These are phyloP conservation scores for Myripristis murdjan DNA, from an alignment of 2,797 vertebrate genomes.

Conservation along the genomic window DNA sequence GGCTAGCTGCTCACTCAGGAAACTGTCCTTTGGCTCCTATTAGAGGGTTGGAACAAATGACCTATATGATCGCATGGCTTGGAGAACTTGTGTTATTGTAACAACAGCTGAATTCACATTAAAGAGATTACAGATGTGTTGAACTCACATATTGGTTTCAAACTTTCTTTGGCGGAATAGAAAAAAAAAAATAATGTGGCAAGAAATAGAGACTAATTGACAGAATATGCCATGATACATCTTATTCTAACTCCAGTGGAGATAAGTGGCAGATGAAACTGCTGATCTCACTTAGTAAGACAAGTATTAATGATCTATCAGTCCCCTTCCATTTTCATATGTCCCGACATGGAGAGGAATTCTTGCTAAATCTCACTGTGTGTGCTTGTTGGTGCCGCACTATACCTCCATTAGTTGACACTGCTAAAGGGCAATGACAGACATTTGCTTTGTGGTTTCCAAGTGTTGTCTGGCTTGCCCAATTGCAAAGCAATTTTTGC, in stretches of 20 bases:
- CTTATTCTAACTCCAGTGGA: no score
- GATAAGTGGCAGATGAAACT: neutral
- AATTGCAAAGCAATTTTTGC: conserved; percentile 82
- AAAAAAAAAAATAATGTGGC: neutral
- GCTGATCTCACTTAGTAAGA: neutral
- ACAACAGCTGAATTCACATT: no score
- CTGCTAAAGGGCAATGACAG: conserved; percentile 29
- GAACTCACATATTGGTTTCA: no score
- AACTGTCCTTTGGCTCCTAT: no score
- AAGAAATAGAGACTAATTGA: neutral
- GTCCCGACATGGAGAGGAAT: neutral
- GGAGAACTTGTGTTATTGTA: no score
- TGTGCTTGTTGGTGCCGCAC: conserved; percentile 29
- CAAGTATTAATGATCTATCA: neutral
- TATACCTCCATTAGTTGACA: conserved; percentile 34
- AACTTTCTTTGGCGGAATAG: neutral
- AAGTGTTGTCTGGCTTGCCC: conserved; percentile 68
- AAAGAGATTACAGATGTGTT: no score
- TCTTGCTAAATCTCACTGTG: conserved; percentile 10
- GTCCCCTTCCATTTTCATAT: neutral
- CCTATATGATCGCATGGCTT: no score
- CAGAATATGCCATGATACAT: neutral
- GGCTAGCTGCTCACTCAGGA: no score
- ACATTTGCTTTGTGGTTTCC: conserved; percentile 31
- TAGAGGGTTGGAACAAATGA: no score